A percentile compares a stretch with the other conserved stretches of the same genome.
Conservation (phyloP, 2,888 invertebrate species). For the Fissipunctia ypsillon region DNA sequence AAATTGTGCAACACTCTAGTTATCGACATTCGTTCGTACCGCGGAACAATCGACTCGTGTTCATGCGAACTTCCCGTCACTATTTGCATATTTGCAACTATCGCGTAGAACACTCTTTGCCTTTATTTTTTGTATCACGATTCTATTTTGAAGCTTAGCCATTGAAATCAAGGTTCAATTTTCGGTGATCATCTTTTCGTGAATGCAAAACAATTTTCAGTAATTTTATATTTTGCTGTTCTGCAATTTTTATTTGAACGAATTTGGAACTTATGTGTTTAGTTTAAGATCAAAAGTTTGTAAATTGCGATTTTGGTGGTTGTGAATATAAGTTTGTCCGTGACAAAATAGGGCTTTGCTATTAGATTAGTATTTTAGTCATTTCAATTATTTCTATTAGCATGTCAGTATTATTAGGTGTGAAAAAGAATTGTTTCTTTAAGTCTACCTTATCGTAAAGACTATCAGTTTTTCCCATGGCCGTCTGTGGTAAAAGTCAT, state of each 20-base stretch:
- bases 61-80: slow-evolving; percentile 75
- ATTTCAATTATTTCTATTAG: slow-evolving; percentile 55
- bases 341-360: slow-evolving; percentile 49
- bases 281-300: background rate
- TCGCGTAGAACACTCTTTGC: slow-evolving; percentile 30
- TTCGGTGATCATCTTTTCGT: background rate
- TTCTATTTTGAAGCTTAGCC: slow-evolving; percentile 3
- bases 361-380: slow-evolving; percentile 62
- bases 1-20: slow-evolving; percentile 64
- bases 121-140: slow-evolving; percentile 25
- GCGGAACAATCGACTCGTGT: slow-evolving; percentile 71
- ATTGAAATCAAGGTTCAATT: slow-evolving; percentile 20
- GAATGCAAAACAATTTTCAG: slow-evolving; percentile 35
- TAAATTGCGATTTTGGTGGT: accelerated
- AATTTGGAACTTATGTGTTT: slow-evolving; percentile 12
- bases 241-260: background rate
- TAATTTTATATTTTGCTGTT: slow-evolving; percentile 36
- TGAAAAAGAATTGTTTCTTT: slow-evolving; percentile 45
- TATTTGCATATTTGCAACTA: slow-evolving; percentile 75
- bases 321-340: slow-evolving; percentile 27
- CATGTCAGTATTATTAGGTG: slow-evolving; percentile 41
- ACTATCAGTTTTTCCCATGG: slow-evolving; percentile 18
- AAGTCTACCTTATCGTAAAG: slow-evolving; percentile 29
- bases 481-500: slow-evolving; percentile 23
- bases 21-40: slow-evolving; percentile 74